Conservation (phyloP, 2,888 invertebrate species). For the Adineta ricciae region DNA sequence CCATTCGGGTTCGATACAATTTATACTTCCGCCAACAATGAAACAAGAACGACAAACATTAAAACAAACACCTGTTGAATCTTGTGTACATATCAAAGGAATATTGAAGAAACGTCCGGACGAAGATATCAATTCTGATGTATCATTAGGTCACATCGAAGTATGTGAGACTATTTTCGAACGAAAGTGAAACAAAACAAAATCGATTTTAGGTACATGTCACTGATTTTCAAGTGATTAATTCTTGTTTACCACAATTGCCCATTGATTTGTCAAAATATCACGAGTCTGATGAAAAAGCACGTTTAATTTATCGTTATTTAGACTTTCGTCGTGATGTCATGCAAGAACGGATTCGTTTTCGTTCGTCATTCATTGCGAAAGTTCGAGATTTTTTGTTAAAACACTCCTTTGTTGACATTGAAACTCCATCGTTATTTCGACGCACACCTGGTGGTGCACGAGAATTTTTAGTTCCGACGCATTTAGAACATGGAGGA, state of each 20-base stretch:
- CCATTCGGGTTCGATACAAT: constrained; percentile 74
- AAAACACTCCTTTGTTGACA: constrained; percentile 75
- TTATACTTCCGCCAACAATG: constrained; percentile 54
- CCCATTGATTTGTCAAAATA: constrained; percentile 24
- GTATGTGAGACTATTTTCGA: neutral
- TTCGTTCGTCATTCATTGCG: constrained; percentile 65
- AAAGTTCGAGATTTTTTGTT: constrained; percentile 76
- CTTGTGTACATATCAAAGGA: constrained; percentile 61
- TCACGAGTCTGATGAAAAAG: constrained; percentile 34
- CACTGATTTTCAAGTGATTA: constrained; percentile 22
- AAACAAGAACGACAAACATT: constrained; percentile 24
- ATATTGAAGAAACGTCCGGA: constrained; percentile 62
- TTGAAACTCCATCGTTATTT: constrained; percentile 92
- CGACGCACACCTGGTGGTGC: constrained; percentile 90
- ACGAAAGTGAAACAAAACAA: neutral
- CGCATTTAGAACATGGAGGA: constrained; percentile 59
- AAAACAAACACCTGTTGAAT: constrained; percentile 41
- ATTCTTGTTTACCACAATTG: constrained; percentile 8
- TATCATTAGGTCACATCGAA: constrained; percentile 27
- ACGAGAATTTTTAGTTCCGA: constrained; percentile 90
- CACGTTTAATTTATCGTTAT: constrained; percentile 68
- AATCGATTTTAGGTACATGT: constrained; percentile 23
- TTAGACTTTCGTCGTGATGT: constrained; percentile 64
- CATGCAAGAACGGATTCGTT: constrained; percentile 73
- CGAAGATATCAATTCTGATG: constrained; percentile 58